These are phyloP conservation scores for Oplegnathus fasciatus DNA, from an alignment of 2,113 vertebrate species.

Conservation along the genomic window DNA sequence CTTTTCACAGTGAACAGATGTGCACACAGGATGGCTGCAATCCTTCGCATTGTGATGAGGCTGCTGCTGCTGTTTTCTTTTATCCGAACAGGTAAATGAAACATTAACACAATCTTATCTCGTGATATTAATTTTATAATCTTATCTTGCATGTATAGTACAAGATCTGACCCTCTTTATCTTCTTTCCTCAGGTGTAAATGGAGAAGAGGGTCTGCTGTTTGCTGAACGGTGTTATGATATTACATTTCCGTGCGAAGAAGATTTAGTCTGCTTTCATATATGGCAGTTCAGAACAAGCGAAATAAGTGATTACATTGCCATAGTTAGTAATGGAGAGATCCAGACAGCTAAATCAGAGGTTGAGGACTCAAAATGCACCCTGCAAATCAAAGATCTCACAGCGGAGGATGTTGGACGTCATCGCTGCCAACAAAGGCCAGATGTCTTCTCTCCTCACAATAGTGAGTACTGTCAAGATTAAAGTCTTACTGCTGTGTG, in stretches of 20 bases:
- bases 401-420: background rate
- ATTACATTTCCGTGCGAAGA: constrained; percentile 33
- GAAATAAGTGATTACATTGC: background rate
- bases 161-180: background rate
- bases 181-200: constrained; percentile 7
- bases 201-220: background rate
- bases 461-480: constrained; percentile 14
- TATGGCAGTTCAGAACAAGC: background rate
- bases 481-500: background rate
- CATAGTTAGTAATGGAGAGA: constrained; percentile 22
- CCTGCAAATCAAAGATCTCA: constrained; percentile 24
- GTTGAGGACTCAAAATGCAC: constrained; percentile 16
- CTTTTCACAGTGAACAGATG: background rate
- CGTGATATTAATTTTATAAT: background rate
- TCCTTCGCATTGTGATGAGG: background rate
- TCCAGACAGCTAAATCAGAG: background rate
- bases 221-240: accelerated
- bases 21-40: constrained; percentile 23
- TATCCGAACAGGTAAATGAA: constrained; percentile 31
- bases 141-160: background rate
- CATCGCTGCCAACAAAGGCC: constrained; percentile 14
- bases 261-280: constrained; percentile 38
- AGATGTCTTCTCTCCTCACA: background rate
- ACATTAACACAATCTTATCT: background rate
- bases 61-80: constrained; percentile 48